Percentiles rank a stretch among this genome's conserved stretches.
phyloP scores from a whole-genome alignment of 2,888 invertebrate genomes.

The Abrostola tripartita region DNA sequence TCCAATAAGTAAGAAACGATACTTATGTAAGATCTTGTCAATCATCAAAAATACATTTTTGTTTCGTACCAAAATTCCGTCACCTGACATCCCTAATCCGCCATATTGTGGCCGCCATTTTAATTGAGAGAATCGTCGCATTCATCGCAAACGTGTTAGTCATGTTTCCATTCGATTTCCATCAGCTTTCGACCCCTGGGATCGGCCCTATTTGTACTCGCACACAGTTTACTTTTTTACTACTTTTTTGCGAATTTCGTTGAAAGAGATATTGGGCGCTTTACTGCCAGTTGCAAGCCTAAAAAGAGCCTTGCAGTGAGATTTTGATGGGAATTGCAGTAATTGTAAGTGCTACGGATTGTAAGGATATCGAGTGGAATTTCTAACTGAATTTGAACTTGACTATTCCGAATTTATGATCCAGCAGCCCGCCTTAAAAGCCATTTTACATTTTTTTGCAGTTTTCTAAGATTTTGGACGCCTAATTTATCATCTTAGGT shows the following conservation, averaged over 20 bases:
- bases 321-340: not conserved
- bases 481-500: no score
- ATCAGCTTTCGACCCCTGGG: slow-evolving; percentile 52
- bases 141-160: slow-evolving; percentile 61
- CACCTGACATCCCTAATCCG: slow-evolving; percentile 38
- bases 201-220: slow-evolving; percentile 35
- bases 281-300: not conserved
- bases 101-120: slow-evolving; percentile 57
- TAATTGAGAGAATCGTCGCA: slow-evolving; percentile 61
- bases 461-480: no score
- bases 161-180: slow-evolving; percentile 61
- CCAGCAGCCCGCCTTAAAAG: no score
- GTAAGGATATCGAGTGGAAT: no score
- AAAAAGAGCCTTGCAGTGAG: not conserved
- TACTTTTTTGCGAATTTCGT: slow-evolving; percentile 31
- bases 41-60: no score
- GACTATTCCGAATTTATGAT: no score
- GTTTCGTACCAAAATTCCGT: not conserved
- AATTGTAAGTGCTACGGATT: no score
- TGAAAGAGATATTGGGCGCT: slow-evolving; percentile 26
- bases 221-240: slow-evolving; percentile 37
- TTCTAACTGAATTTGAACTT: no score
- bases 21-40: no score
- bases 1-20: no score
- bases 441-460: no score